Evolutionary conservation across 2,113 vertebrate species (phyloP).

Genomic region (Noturus placidus): DNA sequence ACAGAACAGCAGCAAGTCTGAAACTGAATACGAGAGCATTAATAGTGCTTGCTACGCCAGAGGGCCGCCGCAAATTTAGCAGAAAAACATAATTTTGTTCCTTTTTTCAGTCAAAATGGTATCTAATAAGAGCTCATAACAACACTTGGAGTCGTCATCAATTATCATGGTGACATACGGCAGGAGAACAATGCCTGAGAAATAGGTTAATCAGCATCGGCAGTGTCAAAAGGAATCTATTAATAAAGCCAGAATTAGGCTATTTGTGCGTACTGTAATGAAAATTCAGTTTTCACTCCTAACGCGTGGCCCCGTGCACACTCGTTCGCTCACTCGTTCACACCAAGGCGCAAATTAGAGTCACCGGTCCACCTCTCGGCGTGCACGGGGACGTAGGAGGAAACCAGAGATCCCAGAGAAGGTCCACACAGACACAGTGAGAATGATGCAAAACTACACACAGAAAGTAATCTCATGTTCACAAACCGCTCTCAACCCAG

Average conservation of each 20-base stretch:
- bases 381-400: neutral
- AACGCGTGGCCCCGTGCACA: neutral
- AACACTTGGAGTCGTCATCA: slow-evolving; percentile 3
- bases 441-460: neutral
- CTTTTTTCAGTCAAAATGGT: neutral
- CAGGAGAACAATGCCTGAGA: neutral
- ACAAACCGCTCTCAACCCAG: neutral
- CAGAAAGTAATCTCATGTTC: neutral
- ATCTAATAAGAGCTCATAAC: neutral
- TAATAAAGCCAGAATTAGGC: neutral
- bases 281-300: neutral
- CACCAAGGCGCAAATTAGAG: neutral
- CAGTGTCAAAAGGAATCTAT: neutral
- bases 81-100: neutral
- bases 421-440: neutral
- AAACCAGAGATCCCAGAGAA: neutral
- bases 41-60: neutral
- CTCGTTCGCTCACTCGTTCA: neutral
- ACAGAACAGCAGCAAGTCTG: neutral
- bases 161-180: neutral
- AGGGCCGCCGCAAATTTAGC: neutral
- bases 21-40: neutral
- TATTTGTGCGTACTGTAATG: neutral
- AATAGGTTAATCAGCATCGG: neutral
- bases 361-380: neutral